Evolutionary conservation across 2,888 invertebrate species (phyloP), one percentile per base, ranked within the genome.

Genomic region (Dinocampus coccinellae): DNA sequence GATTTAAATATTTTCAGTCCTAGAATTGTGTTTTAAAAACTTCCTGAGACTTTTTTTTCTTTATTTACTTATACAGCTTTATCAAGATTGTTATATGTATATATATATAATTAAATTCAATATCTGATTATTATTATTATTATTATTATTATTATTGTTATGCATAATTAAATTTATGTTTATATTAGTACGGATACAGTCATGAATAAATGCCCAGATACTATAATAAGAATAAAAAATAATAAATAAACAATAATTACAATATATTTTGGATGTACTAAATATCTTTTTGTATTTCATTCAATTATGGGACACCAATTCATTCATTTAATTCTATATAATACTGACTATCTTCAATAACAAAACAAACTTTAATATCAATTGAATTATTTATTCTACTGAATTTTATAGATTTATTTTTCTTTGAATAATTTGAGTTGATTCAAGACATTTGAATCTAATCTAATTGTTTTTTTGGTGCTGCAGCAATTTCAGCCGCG

Each of bases 401-500:
- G 2, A 36, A 36, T 11, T 22, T 10, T 20, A 39, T 10, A 24
- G 1, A 62, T 16, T 16, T 24, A 61, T 20, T 72, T 77, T n/a
- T n/a, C n/a, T n/a, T n/a, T n/a, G n/a, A n/a, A n/a, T n/a, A n/a
- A n/a, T n/a, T n/a, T n/a, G n/a, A n/a, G n/a, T n/a, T n/a, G n/a
- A n/a, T n/a, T n/a, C n/a, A n/a, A n/a, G n/a, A n/a, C n/a, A n/a
- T n/a, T n/a, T n/a, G n/a, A n/a, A n/a, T n/a, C n/a, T 73, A 84
- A 76, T 87, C 84, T 26, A 77, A 24, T 63, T 78, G 81, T 72
- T 87, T 85, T 75, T 87, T 87, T 0, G 88, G 85, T 55, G 84
- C 80, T 62, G 87, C 79, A 52, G 88, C 85, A 39, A 84, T 75
- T 84, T 90, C 90, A 57, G 89, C 83, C 66, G 86, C 84, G 7